phyloP scores from a whole-genome alignment of 2,113 vertebrate genomes.

The Chlorodrepanis virens region DNA sequence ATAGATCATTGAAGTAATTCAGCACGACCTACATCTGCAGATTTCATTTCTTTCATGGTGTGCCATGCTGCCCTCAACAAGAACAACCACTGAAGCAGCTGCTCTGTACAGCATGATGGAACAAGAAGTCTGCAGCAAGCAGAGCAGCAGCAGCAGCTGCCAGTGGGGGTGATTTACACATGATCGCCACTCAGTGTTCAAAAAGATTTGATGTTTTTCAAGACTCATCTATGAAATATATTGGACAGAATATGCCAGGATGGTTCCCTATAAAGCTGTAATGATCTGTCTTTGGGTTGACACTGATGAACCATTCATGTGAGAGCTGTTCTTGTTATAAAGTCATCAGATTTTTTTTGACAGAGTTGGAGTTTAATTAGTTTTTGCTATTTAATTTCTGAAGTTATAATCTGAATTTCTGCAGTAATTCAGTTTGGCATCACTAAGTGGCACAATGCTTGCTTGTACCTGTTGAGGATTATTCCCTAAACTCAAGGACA shows the following conservation, averaged over 20 bases:
- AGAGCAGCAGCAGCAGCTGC: conserved; percentile 52
- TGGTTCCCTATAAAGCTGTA: background rate
- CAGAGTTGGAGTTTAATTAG: background rate
- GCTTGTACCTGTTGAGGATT: background rate
- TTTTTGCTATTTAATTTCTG: conserved; percentile 8
- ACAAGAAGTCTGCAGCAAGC: conserved; percentile 58
- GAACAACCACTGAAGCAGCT: conserved; percentile 63
- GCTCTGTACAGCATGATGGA: conserved; percentile 56
- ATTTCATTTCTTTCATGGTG: conserved; percentile 62
- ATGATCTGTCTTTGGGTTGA: background rate
- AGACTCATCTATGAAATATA: background rate
- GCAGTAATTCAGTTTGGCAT: background rate
- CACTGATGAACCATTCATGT: background rate
- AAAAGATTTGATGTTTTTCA: conserved; percentile 44
- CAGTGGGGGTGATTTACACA: conserved; percentile 50
- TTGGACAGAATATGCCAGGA: background rate
- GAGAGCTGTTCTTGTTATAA: background rate
- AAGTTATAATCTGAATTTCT: background rate
- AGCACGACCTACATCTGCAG: conserved; percentile 43
- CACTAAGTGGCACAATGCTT: background rate
- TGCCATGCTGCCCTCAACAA: conserved; percentile 61
- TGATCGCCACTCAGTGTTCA: conserved; percentile 18
- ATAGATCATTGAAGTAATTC: conserved; percentile 54
- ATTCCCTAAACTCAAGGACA: background rate
- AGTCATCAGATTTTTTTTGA: background rate